These are phyloP conservation scores for Dynastes grantii DNA, from an alignment of 2,888 invertebrate genomes.

Conservation along the genomic window DNA sequence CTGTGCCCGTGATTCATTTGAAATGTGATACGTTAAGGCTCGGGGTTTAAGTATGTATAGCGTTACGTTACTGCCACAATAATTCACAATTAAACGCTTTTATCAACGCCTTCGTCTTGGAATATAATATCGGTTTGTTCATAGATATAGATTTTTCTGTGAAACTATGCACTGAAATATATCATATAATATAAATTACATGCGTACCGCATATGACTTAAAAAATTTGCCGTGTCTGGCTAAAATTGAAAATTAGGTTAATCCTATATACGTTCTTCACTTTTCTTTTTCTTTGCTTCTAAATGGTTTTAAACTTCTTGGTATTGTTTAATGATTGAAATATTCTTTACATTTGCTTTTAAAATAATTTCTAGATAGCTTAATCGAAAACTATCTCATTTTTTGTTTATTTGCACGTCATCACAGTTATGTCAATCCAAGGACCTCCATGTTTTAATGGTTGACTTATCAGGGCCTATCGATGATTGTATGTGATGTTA, in stretches of 20 bases:
- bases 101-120: slow-evolving; percentile 12
- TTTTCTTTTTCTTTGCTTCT: background rate
- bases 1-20: slow-evolving; percentile 47
- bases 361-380: too few species aligned
- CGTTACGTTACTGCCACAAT: slow-evolving; percentile 33
- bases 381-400: too few species aligned
- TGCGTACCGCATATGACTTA: background rate
- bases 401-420: too few species aligned
- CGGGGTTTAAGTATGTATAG: slow-evolving; percentile 6
- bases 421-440: too few species aligned
- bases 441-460: too few species aligned
- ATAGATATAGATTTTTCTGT: background rate
- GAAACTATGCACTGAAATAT: background rate
- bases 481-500: too few species aligned
- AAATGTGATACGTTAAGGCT: slow-evolving; percentile 36
- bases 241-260: background rate
- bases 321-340: too few species aligned
- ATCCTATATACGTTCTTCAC: background rate
- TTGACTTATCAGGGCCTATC: too few species aligned
- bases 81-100: slow-evolving; percentile 25
- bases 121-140: background rate
- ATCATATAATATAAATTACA: background rate
- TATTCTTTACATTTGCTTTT: too few species aligned
- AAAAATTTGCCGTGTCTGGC: background rate
- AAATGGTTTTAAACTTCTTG: too few species aligned